phyloP scores from a whole-genome alignment of 2,797 vertebrate species.

The Amazona finschi region DNA sequence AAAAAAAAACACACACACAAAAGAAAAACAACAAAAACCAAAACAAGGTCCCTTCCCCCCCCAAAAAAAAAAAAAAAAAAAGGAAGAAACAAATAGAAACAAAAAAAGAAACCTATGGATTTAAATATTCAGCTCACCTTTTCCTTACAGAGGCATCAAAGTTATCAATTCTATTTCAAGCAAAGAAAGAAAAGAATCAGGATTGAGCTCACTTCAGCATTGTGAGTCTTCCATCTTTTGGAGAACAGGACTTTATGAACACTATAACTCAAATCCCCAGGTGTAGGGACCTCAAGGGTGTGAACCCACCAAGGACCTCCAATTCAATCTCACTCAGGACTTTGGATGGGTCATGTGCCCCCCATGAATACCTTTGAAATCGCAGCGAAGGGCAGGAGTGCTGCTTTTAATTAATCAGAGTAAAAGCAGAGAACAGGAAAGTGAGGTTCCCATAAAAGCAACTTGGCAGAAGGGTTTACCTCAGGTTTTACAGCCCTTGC shows the following conservation, averaged over 20 bases:
- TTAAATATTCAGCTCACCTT: not conserved
- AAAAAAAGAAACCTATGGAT: not conserved
- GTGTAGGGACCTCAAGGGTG: not conserved
- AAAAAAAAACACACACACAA: fast-evolving
- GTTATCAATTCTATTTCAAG: not conserved
- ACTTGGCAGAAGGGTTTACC: slow-evolving; percentile 20
- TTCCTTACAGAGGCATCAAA: not conserved
- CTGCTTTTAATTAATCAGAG: slow-evolving; percentile 42
- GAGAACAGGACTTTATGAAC: not conserved
- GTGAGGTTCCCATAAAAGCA: not conserved
- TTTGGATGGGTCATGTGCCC: not conserved
- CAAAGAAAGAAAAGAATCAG: not conserved
- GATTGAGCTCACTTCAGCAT: not conserved
- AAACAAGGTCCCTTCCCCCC: not conserved
- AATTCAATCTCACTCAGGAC: not conserved
- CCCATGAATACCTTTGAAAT: slow-evolving; percentile 1
- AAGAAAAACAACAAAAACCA: not conserved
- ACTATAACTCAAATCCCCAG: not conserved
- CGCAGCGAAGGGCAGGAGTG: not conserved
- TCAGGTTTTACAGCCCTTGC: slow-evolving; percentile 14
- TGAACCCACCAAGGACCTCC: not conserved
- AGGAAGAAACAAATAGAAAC: not conserved
- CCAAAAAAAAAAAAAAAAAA: not conserved
- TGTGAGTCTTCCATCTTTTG: not conserved
- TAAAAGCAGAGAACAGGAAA: slow-evolving; percentile 49